A percentile compares a stretch with the other conserved stretches of the same genome.
Conservation (phyloP, 1,140 invertebrate species). For the Plutomurus gul region DNA sequence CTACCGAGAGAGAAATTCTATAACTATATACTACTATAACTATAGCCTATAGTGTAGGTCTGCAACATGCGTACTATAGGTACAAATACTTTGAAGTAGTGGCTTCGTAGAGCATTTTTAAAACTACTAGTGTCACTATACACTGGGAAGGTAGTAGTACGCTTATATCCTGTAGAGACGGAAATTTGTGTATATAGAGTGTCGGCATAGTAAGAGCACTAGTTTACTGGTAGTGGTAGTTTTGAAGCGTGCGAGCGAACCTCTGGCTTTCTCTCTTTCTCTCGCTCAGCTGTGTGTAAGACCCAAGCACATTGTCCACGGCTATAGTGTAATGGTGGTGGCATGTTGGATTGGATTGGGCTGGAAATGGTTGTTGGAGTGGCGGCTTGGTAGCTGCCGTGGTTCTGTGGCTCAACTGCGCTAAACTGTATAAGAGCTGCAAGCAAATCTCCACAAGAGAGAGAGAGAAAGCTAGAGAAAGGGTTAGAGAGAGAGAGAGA, state of each 20-base stretch:
- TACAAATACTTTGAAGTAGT: no score
- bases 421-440: constrained; percentile 7
- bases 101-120: no score
- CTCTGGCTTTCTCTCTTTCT: no score
- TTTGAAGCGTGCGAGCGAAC: neutral
- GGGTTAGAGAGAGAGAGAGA: neutral
- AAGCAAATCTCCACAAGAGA: neutral
- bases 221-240: no score
- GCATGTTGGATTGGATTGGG: neutral
- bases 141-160: no score
- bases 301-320: neutral
- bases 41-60: no score
- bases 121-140: no score
- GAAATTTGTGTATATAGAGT: no score
- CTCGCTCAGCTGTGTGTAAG: no score
- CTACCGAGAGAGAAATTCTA: neutral
- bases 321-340: neutral
- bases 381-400: neutral
- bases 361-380: constrained; percentile 14
- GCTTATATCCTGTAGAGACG: no score
- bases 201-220: no score
- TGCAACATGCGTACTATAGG: no score
- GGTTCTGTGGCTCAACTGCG: neutral
- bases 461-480: constrained; percentile 12
- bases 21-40: constrained; percentile 1